phyloP scores from a whole-genome alignment of 2,888 invertebrate species.

The Tanypteryx hageni region DNA sequence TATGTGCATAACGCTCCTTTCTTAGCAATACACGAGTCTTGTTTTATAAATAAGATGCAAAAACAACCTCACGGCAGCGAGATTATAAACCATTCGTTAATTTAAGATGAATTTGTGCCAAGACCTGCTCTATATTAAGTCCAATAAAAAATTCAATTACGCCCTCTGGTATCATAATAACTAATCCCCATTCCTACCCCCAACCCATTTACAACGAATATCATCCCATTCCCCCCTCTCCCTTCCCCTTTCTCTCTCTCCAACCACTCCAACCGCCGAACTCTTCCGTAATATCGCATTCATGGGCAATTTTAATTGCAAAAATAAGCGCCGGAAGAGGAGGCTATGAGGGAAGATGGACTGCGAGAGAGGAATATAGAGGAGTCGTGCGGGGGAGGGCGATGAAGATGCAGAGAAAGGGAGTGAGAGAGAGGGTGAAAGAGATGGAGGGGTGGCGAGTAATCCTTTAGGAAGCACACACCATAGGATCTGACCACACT shows the following conservation, averaged over 20 bases:
- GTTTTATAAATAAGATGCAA: neutral
- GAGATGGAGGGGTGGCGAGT: conserved; percentile 2
- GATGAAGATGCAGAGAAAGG: neutral
- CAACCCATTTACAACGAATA: too few relatives aligned
- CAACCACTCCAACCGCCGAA: neutral
- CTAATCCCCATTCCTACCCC: conserved; percentile 45
- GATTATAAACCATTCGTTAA: conserved; percentile 49
- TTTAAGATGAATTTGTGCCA: conserved; percentile 23
- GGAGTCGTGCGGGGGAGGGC: neutral
- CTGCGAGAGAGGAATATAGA: neutral
- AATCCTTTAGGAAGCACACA: conserved; percentile 57
- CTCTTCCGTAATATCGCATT: conserved; percentile 63
- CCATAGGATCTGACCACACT: conserved; percentile 26
- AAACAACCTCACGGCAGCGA: neutral
- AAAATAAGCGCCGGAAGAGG: conserved; percentile 59
- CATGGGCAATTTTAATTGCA: conserved; percentile 63
- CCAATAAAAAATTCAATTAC: conserved; percentile 63
- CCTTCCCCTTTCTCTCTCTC: neutral
- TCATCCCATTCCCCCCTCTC: too few relatives aligned
- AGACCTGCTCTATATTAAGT: conserved; percentile 30
- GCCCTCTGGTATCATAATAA: conserved; percentile 50
- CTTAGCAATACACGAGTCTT: neutral
- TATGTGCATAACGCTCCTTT: too few relatives aligned
- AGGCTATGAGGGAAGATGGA: conserved; percentile 12
- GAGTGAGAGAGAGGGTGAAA: neutral